Conservation (phyloP, 2,888 invertebrate species). For the Cybosia mesomella region DNA sequence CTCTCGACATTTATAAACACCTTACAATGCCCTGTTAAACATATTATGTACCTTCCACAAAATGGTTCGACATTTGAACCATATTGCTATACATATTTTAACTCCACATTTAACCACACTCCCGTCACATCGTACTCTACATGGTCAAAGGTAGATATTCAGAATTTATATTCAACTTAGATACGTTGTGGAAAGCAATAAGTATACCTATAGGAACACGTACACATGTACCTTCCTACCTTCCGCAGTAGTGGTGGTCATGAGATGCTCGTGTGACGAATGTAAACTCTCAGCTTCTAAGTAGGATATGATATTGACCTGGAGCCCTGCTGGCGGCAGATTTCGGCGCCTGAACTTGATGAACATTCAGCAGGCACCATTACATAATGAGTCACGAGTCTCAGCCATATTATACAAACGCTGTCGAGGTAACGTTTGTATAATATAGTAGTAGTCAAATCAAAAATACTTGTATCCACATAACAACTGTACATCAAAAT, state of each 20-base stretch:
- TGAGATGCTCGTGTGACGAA: not conserved
- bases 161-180: no score
- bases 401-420: conserved; percentile 23
- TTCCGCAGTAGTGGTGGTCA: no score
- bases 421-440: not conserved
- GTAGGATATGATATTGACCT: conserved; percentile 9
- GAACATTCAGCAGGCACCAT: conserved; percentile 20
- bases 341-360: not conserved
- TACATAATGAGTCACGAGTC: conserved; percentile 21
- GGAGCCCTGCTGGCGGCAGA: not conserved
- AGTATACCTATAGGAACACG: no score
- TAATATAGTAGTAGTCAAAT: not conserved
- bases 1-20: not conserved
- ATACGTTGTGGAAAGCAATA: no score
- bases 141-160: no score
- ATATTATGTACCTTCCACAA: not conserved
- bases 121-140: no score
- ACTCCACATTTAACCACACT: no score
- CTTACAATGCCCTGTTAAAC: not conserved
- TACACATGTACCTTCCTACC: no score
- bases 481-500: no score
- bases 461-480: not conserved
- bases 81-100: not conserved
- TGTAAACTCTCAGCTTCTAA: not conserved
- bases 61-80: not conserved